A percentile compares a stretch with the other conserved stretches of the same genome.
These are phyloP conservation scores for Leucoraja ocellata DNA, from an alignment of 2,797 vertebrate genomes.

Conservation along the genomic window DNA sequence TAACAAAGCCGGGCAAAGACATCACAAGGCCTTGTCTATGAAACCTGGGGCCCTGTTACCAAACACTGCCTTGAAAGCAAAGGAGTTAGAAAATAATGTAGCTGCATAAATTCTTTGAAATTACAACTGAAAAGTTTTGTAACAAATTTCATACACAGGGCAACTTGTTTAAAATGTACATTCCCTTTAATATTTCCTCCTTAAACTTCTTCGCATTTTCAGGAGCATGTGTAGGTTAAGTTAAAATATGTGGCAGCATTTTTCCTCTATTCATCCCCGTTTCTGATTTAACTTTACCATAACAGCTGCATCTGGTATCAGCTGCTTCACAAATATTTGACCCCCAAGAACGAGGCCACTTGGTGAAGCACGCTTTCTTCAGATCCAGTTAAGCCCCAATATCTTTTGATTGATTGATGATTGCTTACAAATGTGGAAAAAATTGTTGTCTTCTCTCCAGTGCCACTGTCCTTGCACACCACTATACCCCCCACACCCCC, in stretches of 20 bases:
- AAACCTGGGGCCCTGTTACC: constrained; percentile 41
- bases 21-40: constrained; percentile 42
- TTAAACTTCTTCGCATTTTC: background rate
- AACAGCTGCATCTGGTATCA: constrained; percentile 13
- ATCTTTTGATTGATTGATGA: constrained; percentile 23
- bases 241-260: background rate
- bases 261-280: background rate
- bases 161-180: too few relatives aligned
- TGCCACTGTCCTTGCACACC: background rate
- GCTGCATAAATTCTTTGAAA: background rate
- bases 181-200: background rate
- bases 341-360: background rate
- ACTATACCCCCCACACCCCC: background rate
- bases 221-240: background rate
- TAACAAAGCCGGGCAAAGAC: constrained; percentile 42
- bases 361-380: constrained; percentile 12
- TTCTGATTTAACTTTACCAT: background rate
- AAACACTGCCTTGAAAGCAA: background rate
- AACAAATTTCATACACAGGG: background rate
- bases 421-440: constrained; percentile 23
- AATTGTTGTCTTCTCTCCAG: background rate
- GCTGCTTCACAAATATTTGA: constrained; percentile 26
- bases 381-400: constrained; percentile 12
- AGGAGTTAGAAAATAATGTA: background rate
- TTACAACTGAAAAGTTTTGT: background rate